These are phyloP conservation scores for Notarius lentiginosus DNA, from an alignment of 2,113 vertebrate genomes.

Conservation along the genomic window DNA sequence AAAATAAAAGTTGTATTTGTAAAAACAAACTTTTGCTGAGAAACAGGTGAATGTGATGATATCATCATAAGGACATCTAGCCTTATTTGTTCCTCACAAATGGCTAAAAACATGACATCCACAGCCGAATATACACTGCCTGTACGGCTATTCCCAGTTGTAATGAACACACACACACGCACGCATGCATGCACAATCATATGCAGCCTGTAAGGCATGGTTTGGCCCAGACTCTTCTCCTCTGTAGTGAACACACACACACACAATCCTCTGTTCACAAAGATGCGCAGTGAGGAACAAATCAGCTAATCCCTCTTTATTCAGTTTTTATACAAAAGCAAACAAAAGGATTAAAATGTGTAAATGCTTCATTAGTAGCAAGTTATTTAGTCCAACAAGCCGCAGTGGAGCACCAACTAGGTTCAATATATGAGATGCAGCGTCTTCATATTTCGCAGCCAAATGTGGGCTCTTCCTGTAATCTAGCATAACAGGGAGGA, in stretches of 20 bases:
- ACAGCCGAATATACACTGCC: background rate
- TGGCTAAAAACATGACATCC: background rate
- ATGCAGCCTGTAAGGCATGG: constrained; percentile 11
- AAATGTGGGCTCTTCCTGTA: background rate
- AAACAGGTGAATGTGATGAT: background rate
- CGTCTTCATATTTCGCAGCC: background rate
- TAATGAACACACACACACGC: constrained; percentile 1
- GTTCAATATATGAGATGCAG: background rate
- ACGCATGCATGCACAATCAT: background rate
- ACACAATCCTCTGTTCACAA: constrained; percentile 39
- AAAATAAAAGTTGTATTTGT: background rate
- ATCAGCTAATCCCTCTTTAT: constrained; percentile 50
- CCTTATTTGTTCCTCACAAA: background rate
- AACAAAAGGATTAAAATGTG: constrained; percentile 49
- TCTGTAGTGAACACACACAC: constrained; percentile 40
- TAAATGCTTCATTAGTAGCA: constrained; percentile 46
- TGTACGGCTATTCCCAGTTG: background rate
- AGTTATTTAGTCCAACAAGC: constrained; percentile 45
- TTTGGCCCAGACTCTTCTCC: constrained; percentile 18
- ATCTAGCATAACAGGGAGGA: background rate
- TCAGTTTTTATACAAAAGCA: constrained; percentile 47
- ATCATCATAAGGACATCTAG: background rate
- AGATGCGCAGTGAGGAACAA: constrained; percentile 33
- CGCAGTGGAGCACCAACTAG: constrained; percentile 16
- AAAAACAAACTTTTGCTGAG: background rate